Base-by-base conservation (phyloP, 2,888 invertebrate species). In the Taenaris catops region DNA sequence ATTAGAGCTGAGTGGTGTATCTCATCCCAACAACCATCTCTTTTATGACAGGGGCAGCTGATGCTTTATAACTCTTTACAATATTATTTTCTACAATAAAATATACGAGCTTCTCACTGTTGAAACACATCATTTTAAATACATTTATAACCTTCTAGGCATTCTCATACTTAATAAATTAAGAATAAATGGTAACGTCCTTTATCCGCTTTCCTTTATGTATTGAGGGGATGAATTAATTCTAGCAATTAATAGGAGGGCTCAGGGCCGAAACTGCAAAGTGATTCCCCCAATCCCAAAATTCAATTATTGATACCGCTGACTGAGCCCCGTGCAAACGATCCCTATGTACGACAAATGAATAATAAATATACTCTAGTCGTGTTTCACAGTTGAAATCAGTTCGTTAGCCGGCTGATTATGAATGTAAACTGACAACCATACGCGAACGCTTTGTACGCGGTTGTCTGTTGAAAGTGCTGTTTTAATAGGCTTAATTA, bases 301-400 rank as follows among this genome's bases (percentile, higher is more conserved):
- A 76, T 74, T 78, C 71, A 70, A 79, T 80, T 76, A 78, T 75
- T 69, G 68, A 70, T 70, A 58, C 58, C 66, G 56, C 49, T 48
- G 41, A 44, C 37, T 43, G 44, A 37, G 35, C 40, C 25, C 26
- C 25, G 21, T 20, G 33, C 29, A 35, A 40, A 37, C 42, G 39
- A 34, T 38, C 37, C 27, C 27, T 41, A 29, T 25, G 25, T 29
- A 25, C 19, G 12, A 21, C 9, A 4, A 11, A 16, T 39, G 35
- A 43, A 43, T 43, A 29, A 43, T 39, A 37, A 34, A 43, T 43
- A 27, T 21, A n/a, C 8, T 27, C 24, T 28, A 36, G 25, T 41
- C 23, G 16, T 29, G 41, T 41, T 34, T 37, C 37, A 34, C 23
- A 37, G 29, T 25, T 25, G 10, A 16, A 29, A 41, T 34, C 34